Evolutionary conservation across 64 coral and sea anemone species (phyloP), one percentile per base, ranked within the genome.

Genomic region (Astreopora myriophthalma): DNA sequence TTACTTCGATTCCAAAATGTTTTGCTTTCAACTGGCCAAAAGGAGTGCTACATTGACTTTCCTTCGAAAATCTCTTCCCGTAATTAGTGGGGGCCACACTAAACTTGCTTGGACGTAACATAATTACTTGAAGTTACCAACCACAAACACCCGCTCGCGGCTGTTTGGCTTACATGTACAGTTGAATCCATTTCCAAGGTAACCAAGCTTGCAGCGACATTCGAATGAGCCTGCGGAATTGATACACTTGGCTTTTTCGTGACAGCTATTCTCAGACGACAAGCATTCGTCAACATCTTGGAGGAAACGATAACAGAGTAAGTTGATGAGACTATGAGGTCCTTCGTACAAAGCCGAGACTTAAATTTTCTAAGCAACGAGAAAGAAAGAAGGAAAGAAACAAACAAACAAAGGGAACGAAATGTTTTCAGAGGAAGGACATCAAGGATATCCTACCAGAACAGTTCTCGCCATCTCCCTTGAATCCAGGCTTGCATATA

Each of bases 141-240:
- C n/a, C n/a, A n/a, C n/a, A n/a, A n/a, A n/a, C n/a, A n/a, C n/a
- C n/a, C n/a, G n/a, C n/a, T n/a, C n/a, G n/a, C n/a, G n/a, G n/a
- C n/a, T n/a, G n/a, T n/a, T n/a, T n/a, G n/a, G n/a, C n/a, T n/a
- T n/a, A n/a, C 30, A 31, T 31, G 3, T 71, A 63, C 90, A 92
- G 1, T 29, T 13, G 28, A 57, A 33, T 10, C 90, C 90, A 28
- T 92, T 34, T 38, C 90, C 90, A 46, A 23, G 33, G 25, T 75
- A 92, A 13, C 90, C 90, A 75, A 38, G 80, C 13, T 70, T 75
- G 66, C 90, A 92, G 0, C 68, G 79, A 19, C 90, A 92, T 11
- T 51, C 22, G 25, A 29, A 92, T 5, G 90, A 92, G 22, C 90
- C 90, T 13, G 24, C 30, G 8, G 70, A 71, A 34, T 92, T 92